Conservation (phyloP, 1,140 invertebrate species). For the Leptestheria dahalacensis region DNA sequence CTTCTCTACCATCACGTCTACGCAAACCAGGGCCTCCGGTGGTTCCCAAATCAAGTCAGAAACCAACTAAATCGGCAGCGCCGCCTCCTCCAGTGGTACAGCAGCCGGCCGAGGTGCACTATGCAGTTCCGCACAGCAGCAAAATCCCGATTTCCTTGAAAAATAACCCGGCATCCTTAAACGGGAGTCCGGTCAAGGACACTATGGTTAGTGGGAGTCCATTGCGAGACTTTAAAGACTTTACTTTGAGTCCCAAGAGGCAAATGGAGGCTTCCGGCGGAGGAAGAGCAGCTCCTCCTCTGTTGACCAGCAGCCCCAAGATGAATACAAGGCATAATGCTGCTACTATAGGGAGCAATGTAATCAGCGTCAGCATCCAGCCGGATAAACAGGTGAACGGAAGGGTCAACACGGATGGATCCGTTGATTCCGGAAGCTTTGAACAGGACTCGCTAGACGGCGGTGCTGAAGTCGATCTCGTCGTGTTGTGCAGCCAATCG, state of each 20-base stretch:
- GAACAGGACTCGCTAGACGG: conserved; percentile 23
- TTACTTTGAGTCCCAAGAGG: not conserved
- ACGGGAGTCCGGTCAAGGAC: not conserved
- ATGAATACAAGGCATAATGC: not conserved
- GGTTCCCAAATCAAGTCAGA: not conserved
- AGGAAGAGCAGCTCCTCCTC: not conserved
- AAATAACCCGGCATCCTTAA: no score
- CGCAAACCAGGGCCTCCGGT: conserved; percentile 13
- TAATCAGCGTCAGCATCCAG: conserved; percentile 4
- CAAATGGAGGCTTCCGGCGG: not conserved
- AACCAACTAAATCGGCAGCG: conserved; percentile 12
- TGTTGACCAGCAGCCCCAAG: conserved; percentile 14
- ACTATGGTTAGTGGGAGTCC: not conserved
- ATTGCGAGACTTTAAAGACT: not conserved
- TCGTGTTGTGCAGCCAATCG: conserved; percentile 10
- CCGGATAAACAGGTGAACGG: not conserved
- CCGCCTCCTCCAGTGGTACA: conserved; percentile 9
- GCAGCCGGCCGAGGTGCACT: not conserved
- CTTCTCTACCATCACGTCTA: conserved; percentile 20
- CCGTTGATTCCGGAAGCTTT: conserved; percentile 23
- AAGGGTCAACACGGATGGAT: conserved; percentile 7
- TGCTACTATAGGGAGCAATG: conserved; percentile 5
- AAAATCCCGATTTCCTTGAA: no score
- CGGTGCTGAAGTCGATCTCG: conserved; percentile 21
- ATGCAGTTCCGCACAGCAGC: not conserved